These are phyloP conservation scores for Eurypyga helias DNA, from an alignment of 2,113 vertebrate genomes.

Conservation along the genomic window DNA sequence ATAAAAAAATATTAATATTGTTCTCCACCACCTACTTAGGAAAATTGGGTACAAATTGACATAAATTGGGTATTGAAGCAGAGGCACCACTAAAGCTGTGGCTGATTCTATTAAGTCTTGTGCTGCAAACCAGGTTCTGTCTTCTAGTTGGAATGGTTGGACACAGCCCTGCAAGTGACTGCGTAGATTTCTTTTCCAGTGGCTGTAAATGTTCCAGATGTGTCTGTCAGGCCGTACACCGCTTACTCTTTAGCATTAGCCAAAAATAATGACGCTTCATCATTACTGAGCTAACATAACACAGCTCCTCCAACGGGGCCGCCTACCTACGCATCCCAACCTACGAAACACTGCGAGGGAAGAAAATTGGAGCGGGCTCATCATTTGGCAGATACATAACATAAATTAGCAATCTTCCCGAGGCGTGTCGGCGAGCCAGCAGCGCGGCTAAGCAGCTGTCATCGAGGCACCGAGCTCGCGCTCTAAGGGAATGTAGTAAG, in stretches of 20 bases:
- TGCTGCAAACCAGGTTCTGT: not conserved
- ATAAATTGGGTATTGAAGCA: conserved; percentile 7
- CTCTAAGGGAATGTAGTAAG: not conserved
- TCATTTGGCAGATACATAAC: not conserved
- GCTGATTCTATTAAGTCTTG: conserved; percentile 2
- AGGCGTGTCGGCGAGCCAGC: not conserved
- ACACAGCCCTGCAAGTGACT: not conserved
- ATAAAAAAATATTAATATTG: not conserved
- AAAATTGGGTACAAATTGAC: not conserved
- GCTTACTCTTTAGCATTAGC: not conserved
- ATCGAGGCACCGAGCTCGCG: not conserved
- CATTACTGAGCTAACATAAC: not conserved
- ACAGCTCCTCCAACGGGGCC: not conserved
- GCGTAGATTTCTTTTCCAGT: not conserved
- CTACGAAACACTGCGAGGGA: not conserved
- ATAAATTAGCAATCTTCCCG: not conserved
- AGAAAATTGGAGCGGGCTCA: not conserved
- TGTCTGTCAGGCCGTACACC: not conserved
- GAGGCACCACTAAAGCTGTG: not conserved
- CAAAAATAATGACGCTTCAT: not conserved
- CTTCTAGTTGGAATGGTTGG: not conserved
- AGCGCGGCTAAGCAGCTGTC: not conserved
- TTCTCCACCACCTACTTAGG: conserved; percentile 13
- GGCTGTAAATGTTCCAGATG: not conserved
- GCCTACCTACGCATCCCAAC: not conserved